Conservation (phyloP, 2,888 invertebrate genomes). For the Trachelus iudaicus region DNA sequence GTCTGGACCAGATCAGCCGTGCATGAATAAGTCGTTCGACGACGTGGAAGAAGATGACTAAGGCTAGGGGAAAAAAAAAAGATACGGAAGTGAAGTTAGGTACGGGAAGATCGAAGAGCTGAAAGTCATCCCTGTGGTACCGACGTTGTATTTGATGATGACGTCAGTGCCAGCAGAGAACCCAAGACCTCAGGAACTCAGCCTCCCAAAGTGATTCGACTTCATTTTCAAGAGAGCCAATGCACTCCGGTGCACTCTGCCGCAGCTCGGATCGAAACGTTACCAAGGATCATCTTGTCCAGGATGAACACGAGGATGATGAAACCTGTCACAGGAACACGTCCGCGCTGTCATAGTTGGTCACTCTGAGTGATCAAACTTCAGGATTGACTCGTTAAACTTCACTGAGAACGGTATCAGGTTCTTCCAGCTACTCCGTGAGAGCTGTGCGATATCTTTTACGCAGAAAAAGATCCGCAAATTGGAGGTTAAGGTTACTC, state of each 20-base stretch:
- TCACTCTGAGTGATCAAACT: conserved; percentile 30
- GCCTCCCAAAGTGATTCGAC: background rate
- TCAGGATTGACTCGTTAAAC: conserved; percentile 17
- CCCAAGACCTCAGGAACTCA: background rate
- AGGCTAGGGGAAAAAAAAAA: background rate
- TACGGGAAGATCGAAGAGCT: background rate
- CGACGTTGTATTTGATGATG: background rate
- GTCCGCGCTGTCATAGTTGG: conserved; percentile 23
- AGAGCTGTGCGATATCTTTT: background rate
- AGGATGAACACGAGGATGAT: conserved; percentile 10
- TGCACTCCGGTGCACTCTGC: background rate
- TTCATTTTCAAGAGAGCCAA: background rate
- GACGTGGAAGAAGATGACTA: background rate
- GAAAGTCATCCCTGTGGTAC: background rate
- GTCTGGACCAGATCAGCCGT: background rate
- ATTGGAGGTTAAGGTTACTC: background rate
- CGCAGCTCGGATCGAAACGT: background rate
- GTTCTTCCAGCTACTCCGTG: background rate
- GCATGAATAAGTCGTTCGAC: background rate
- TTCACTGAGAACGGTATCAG: background rate
- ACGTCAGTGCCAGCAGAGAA: background rate
- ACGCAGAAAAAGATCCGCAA: background rate
- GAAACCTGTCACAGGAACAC: conserved; percentile 33
- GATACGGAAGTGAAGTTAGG: background rate
- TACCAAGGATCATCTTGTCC: background rate